Evolutionary conservation across 1,140 invertebrate species (phyloP).

Genomic region (Heterodera schachtii): DNA sequence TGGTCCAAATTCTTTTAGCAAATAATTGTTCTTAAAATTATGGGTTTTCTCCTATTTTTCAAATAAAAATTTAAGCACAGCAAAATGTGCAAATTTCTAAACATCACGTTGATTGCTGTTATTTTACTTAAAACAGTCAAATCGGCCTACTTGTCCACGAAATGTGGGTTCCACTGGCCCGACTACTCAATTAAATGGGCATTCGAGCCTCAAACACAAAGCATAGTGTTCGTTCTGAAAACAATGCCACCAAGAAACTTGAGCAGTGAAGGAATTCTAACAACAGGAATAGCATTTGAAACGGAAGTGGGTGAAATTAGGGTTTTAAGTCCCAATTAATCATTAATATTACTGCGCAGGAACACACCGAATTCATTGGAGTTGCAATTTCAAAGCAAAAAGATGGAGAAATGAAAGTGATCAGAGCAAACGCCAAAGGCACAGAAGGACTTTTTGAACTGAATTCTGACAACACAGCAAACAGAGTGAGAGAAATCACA

Average conservation of each 20-base stretch:
- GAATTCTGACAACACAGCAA: background rate
- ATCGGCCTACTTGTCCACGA: background rate
- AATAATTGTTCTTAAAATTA: too few relatives aligned
- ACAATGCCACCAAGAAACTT: conserved; percentile 28
- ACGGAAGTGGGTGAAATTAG: conserved; percentile 11
- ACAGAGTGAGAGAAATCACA: background rate
- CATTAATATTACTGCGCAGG: background rate
- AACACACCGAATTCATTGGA: conserved; percentile 19
- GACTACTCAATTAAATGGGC: conserved; percentile 52
- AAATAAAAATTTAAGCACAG: too few relatives aligned
- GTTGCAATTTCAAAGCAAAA: background rate
- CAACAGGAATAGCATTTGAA: conserved; percentile 49
- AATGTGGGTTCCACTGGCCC: conserved; percentile 38
- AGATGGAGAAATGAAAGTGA: background rate
- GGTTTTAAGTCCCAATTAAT: background rate
- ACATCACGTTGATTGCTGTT: background rate
- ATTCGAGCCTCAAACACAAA: conserved; percentile 45
- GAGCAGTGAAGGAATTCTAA: background rate
- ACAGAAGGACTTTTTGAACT: background rate
- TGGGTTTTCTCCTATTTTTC: too few relatives aligned
- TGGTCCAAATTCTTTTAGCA: too few relatives aligned
- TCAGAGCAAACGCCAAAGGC: background rate
- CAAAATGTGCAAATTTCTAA: too few relatives aligned
- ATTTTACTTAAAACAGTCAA: background rate
- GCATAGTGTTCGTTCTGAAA: conserved; percentile 52